A percentile compares a stretch with the other conserved stretches of the same genome.
These are phyloP conservation scores for Australoheros scitulus DNA, from an alignment of 2,113 vertebrate species.

Conservation along the genomic window DNA sequence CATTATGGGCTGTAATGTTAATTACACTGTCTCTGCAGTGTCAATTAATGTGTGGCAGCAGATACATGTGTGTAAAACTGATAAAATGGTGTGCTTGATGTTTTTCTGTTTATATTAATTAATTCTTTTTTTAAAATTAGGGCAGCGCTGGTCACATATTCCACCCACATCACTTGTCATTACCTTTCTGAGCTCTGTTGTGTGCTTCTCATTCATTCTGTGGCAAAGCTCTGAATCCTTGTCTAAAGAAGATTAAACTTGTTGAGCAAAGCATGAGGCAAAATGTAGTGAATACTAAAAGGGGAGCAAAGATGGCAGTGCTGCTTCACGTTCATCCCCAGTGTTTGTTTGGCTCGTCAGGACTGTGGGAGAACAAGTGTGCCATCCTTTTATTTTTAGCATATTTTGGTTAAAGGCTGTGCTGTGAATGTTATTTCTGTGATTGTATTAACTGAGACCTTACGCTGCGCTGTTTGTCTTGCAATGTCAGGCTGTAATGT, in stretches of 20 bases:
- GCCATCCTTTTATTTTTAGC: background rate
- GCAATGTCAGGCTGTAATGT: background rate
- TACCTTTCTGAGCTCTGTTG: constrained; percentile 19
- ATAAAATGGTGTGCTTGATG: background rate
- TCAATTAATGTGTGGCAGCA: background rate
- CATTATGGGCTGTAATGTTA: background rate
- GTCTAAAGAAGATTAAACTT: constrained; percentile 56
- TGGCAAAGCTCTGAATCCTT: constrained; percentile 43
- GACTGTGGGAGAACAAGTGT: background rate
- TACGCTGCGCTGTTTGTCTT: background rate
- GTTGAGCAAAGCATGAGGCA: constrained; percentile 10
- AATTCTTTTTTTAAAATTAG: background rate
- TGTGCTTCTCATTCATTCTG: constrained; percentile 33
- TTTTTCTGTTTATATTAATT: background rate
- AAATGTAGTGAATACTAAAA: constrained; percentile 30
- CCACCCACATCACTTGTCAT: constrained; percentile 16
- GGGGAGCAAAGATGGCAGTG: constrained; percentile 1
- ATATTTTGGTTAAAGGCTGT: background rate
- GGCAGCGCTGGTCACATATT: constrained; percentile 1
- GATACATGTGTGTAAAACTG: background rate
- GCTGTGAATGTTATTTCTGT: background rate
- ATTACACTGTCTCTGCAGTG: background rate
- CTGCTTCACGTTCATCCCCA: constrained; percentile 5
- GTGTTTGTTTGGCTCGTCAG: background rate
- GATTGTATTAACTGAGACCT: background rate